A percentile compares a stretch with the other conserved stretches of the same genome.
phyloP scores from a whole-genome alignment of 2,113 vertebrate genomes.

The Leucopternis melanops region DNA sequence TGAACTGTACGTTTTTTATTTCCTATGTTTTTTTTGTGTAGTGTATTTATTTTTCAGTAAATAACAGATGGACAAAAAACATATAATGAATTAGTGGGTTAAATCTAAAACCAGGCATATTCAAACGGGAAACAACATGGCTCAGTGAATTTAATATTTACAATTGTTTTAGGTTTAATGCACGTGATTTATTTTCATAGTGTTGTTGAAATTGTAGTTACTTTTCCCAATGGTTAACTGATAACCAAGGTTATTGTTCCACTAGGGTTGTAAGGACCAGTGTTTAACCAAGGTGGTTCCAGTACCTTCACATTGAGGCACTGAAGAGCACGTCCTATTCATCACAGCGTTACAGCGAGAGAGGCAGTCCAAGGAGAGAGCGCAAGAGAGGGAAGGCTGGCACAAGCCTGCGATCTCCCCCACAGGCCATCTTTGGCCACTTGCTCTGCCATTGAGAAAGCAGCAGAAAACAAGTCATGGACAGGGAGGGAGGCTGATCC shows the following conservation, averaged over 20 bases:
- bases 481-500: no score
- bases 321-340: neutral
- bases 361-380: neutral
- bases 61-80: neutral
- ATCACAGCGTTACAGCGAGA: rapidly evolving
- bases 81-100: neutral
- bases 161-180: neutral
- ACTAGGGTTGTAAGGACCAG: no score
- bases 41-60: neutral
- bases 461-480: neutral
- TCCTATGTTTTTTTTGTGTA: neutral
- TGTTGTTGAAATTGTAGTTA: neutral
- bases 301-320: neutral
- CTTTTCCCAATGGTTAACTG: neutral
- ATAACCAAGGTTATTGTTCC: neutral
- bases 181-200: neutral
- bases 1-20: neutral
- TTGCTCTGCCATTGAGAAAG: neutral
- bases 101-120: neutral
- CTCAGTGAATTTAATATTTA: neutral
- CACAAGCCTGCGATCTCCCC: rapidly evolving
- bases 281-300: neutral
- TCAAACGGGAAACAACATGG: neutral
- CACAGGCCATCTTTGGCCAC: neutral
- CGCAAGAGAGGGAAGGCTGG: neutral